Percentiles rank a stretch among this genome's conserved stretches.
Evolutionary conservation across 2,113 vertebrate genomes (phyloP).

Genomic region (Malurus cyaneus): DNA sequence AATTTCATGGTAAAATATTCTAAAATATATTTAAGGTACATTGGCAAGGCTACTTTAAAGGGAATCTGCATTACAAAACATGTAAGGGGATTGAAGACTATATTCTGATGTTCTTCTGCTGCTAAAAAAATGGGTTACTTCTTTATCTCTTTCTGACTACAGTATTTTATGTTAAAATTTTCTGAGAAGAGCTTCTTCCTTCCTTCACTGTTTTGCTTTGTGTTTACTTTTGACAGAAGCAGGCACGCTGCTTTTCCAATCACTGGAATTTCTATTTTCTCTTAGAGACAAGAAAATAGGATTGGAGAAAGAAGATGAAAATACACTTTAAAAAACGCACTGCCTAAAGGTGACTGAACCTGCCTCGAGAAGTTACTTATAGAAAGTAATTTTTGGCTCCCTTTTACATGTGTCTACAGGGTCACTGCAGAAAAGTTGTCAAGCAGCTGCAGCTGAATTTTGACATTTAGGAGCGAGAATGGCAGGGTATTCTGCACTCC

Average conservation of each 20-base stretch:
- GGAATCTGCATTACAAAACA: constrained; percentile 79
- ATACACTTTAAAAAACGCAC: not conserved
- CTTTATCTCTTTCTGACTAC: constrained; percentile 45
- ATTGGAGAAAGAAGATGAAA: not conserved
- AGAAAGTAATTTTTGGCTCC: not conserved
- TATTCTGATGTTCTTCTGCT: constrained; percentile 67
- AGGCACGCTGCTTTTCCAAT: constrained; percentile 31
- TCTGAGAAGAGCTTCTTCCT: constrained; percentile 30
- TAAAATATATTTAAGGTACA: constrained; percentile 82
- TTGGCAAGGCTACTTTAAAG: constrained; percentile 74
- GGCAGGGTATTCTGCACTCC: not conserved
- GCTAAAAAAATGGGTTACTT: constrained; percentile 72
- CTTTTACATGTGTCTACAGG: not conserved
- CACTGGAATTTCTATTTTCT: constrained; percentile 14
- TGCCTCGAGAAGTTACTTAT: not conserved
- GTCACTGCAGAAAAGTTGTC: not conserved
- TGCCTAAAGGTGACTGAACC: not conserved
- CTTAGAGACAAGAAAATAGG: constrained; percentile 14
- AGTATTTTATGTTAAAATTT: constrained; percentile 65
- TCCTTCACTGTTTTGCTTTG: not conserved
- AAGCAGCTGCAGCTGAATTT: not conserved
- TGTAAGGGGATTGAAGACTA: constrained; percentile 66
- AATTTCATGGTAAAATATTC: constrained; percentile 88
- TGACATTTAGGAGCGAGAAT: not conserved
- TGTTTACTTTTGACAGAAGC: not conserved